Evolutionary conservation across 2,888 invertebrate species (phyloP).

Genomic region (Hetaerina titia): DNA sequence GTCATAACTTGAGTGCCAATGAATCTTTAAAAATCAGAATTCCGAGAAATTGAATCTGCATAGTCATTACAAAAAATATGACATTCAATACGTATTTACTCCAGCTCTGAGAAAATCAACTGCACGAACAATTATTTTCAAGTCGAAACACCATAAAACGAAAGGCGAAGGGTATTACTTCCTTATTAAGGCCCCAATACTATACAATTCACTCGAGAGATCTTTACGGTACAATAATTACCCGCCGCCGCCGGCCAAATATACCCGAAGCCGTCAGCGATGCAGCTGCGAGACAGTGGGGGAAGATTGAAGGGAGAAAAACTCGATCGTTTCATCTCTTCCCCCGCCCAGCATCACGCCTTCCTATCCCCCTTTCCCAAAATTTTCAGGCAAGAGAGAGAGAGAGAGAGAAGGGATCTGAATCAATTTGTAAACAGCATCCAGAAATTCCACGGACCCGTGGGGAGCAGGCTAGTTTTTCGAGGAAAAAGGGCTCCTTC

Average conservation of each 20-base stretch:
- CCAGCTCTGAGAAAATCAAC: neutral
- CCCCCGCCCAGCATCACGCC: neutral
- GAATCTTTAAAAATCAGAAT: neutral
- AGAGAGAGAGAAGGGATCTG: constrained; percentile 7
- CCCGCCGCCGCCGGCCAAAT: neutral
- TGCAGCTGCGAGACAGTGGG: neutral
- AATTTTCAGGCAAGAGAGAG: neutral
- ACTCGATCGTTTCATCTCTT: neutral
- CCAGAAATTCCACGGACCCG: constrained; percentile 32
- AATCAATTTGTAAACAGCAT: constrained; percentile 45
- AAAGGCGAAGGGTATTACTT: constrained; percentile 4
- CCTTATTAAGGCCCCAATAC: constrained; percentile 8
- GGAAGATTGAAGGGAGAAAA: neutral
- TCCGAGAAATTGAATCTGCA: neutral
- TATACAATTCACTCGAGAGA: neutral
- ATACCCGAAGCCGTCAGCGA: constrained; percentile 16
- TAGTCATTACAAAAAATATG: neutral
- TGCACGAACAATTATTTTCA: neutral
- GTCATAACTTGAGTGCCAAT: no score
- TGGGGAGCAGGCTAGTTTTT: constrained; percentile 29
- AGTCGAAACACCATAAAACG: neutral
- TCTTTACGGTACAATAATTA: constrained; percentile 35
- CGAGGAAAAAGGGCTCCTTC: constrained; percentile 26
- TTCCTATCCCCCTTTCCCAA: neutral
- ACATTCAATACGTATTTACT: neutral